Percentiles rank a stretch among this genome's conserved stretches.
These are phyloP conservation scores for Hormiphora californensis DNA, from an alignment of 37 sponge, comb jelly and placozoan genomes.

Conservation along the genomic window DNA sequence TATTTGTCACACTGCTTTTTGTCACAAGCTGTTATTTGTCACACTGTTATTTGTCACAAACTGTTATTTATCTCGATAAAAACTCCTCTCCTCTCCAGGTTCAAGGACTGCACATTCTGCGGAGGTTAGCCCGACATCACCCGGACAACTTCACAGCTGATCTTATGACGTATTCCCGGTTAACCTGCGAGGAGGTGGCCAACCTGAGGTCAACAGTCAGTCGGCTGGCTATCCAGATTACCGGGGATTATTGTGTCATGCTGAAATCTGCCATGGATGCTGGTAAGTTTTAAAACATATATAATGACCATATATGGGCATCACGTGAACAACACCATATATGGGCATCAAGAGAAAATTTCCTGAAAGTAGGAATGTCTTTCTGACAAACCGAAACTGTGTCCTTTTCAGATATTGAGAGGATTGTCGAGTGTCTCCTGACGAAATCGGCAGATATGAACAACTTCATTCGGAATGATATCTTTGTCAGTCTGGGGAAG, in stretches of 20 bases:
- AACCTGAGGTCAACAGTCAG: constrained; percentile 25
- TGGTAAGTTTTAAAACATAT: too few relatives aligned
- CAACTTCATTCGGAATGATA: constrained; percentile 48
- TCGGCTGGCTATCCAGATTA: constrained; percentile 32
- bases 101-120: constrained; percentile 17
- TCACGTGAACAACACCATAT: too few relatives aligned
- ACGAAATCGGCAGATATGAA: not conserved
- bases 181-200: constrained; percentile 18
- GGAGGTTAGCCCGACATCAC: constrained; percentile 10
- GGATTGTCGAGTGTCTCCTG: constrained; percentile 27
- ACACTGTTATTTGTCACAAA: too few relatives aligned
- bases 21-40: too few relatives aligned
- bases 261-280: constrained; percentile 7
- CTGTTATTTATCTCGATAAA: too few relatives aligned
- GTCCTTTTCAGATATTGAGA: constrained; percentile 47
- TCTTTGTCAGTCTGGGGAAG: not conserved
- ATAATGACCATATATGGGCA: too few relatives aligned
- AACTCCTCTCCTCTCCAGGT: not conserved
- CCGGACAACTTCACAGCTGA: constrained; percentile 21
- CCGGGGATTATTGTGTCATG: constrained; percentile 10
- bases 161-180: not conserved
- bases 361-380: too few relatives aligned
- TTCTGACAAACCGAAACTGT: too few relatives aligned
- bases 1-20: too few relatives aligned
- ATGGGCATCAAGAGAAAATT: too few relatives aligned